Evolutionary conservation across 2,888 invertebrate genomes (phyloP), one percentile per base, ranked within the genome.

Genomic region (Sphinx pinastri): DNA sequence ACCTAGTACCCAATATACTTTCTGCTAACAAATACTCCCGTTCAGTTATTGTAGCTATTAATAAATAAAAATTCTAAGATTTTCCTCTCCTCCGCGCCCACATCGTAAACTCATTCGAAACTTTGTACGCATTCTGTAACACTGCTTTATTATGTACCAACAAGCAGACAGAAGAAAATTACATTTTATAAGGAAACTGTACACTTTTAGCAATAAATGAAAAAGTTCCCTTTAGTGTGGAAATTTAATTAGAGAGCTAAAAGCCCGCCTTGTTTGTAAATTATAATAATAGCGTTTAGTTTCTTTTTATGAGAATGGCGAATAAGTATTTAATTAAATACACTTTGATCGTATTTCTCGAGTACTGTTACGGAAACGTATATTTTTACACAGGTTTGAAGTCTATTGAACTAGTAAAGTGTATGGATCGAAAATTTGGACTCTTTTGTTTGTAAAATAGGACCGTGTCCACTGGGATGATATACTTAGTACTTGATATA

Each of bases 181-280:
- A 76, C 70, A 75, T 75, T 71, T 73, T 58, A 69, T 68, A 74
- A 74, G 72, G 74, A 74, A 79, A 76, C 71, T 71, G 68, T 72
- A 60, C 72, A 74, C 70, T 80, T 76, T 74, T 72, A 74, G 55
- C 67, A 72, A 72, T 71, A 75, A 70, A 68, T 70, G 71, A 71
- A 71, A 70, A 71, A 71, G 70, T 70, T 68, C 68, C 55, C 63
- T 70, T 70, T 70, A 68, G 57, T 70, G 67, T 68, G 67, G 71
- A 71, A 70, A 71, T 70, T 70, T 68, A 71, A 71, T 63, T 71
- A 68, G 60, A 63, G 57, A 63, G 57, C 68, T 68, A 63, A 68
- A 68, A 51, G 68, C 70, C 58, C 16, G 66, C 66, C 54, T 69
- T 70, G 67, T 70, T 70, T 70, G 67, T 67, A 59, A 54, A 63